Base-by-base conservation (phyloP, 2,888 invertebrate species). In the Blastobasis lacticolella region DNA sequence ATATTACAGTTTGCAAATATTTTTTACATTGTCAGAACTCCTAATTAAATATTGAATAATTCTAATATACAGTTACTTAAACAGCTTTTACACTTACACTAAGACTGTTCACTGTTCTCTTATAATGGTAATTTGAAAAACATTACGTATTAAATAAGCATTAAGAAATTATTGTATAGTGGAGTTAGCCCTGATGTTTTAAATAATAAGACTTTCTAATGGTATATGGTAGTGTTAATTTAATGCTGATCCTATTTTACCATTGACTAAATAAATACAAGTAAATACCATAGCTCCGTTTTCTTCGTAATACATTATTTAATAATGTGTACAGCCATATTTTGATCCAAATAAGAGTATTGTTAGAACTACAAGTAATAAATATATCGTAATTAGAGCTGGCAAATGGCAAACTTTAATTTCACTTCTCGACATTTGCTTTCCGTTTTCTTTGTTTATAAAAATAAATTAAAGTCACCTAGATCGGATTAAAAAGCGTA, bases 81-180 rank as follows among this genome's bases (percentile, higher is more conserved):
- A 50, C 37, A 50, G 50, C 50, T 10, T 50, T 50, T 46, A 50
- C 46, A 50, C 50, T 50, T 10, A 46, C 46, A 46, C 46, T 37
- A 50, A 46, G 46, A 46, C 45, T 49, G 43, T n/a, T 8, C 46
- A 46, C 45, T 49, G 43, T n/a, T 8, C 10, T 23, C 46, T 46
- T 50, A 50, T 46, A 50, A 42, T 42, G 38, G 50, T 46, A 46
- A 50, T 38, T 50, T 10, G 46, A 38, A 50, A 50, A 50, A 46
- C 50, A 37, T 50, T 37, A 42, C 37, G 38, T 46, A 46, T 50
- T 50, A 46, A 50, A 50, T 50, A 41, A 43, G 38, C 49, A 40
- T 49, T 43, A 40, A 9, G 37, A 40, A 43, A 49, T 38, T 49
- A 43, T 43, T 49, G 38, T 43, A 49, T 49, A 49, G 43, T 43